Base-by-base conservation (phyloP, 2,888 invertebrate genomes). In the Oscheius myriophilus region DNA sequence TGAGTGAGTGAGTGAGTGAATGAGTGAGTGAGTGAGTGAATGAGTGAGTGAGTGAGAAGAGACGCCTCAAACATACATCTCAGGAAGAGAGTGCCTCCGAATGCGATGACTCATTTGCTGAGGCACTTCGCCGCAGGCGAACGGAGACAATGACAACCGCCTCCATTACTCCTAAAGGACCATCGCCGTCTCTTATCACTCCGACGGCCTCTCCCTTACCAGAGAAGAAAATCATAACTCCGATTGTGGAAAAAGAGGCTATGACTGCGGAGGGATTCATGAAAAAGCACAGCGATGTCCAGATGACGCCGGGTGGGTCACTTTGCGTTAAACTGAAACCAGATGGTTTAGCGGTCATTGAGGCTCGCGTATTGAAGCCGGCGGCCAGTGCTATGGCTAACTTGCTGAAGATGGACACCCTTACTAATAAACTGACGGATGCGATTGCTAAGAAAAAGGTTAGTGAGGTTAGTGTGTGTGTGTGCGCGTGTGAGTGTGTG, bases 301-400 rank as follows among this genome's bases (percentile, higher is more conserved):
- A 57, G 46, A 66, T 66, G 66, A 66, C 42, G 26, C 66, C 66
- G 25, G 66, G 66, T 66, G 21, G n/a, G 58, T 41, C 6, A 41
- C 12, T 23, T 25, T 2, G 14, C 18, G 62, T 18, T 33, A 7
- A 9, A 25, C 12, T 2, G 18, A 18, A 49, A 57, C 42, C 26
- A 41, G 23, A 41, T 26, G 61, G 33, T 71, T 12, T 62, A 71
- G 71, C 61, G 9, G 45, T 69, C 26, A 71, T 71, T 43, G 61
- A 55, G 9, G 62, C 58, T n/a, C 46, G 69, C 1, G 57, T 51
- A 33, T 33, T 69, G 18, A 65, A 64, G 62, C 68, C 68, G 9
- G 68, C 71, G 16, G 61, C 71, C 4, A 62, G 62, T 23, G 68
- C 68, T 6, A 71, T 71, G 71, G 69, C 64, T 54, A 64, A 67